Base-by-base conservation (phyloP, 2,888 invertebrate genomes). In the Marronus borbonicus region DNA sequence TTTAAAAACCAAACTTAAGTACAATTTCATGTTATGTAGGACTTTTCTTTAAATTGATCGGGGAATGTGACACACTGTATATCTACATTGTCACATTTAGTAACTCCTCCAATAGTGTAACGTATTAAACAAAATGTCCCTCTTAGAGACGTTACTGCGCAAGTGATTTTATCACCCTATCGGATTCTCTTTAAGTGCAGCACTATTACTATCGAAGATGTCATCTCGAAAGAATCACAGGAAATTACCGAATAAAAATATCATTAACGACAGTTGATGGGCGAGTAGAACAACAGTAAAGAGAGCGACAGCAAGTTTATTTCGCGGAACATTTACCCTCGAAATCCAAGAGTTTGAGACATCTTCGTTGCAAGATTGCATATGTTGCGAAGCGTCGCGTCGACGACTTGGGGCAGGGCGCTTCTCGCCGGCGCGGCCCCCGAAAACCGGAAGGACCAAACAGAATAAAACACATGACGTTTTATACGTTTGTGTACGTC, bases 271-370 rank as follows among this genome's bases (percentile, higher is more conserved):
- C 79, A 78, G 81, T 81, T 83, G 81, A 83, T 81, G 80, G 80
- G 78, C 78, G 79, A 3, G 8, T 17, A 17, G 17, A 20, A 5
- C n/a, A 58, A 17, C 79, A 80, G 79, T 80, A 58, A 14, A 55
- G 55, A 28, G 58, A 8, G 44, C 8, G 12, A 8, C 12, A 17
- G 55, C 3, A 72, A 80, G 82, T 83, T 83, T 83, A 83, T 83
- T 81, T 83, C 82, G 81, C 83, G 78, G 80, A 78, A 80, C 83
- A 82, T 82, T 83, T 83, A 80, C 68, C 78, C 79, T 76, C 78
- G 78, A 78, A 78, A 78, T 77, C 77, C 79, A 80, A 44, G 44
- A 12, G 12, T 44, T 12, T 12, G 76, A 76, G 78, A 76, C 77
- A 72, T 76, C 78, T 72, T 58, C 68, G 50, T 50, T 52, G 49